Evolutionary conservation across 2,888 invertebrate genomes (phyloP), one percentile per base, ranked within the genome.

Genomic region (Cheilosia grossa): DNA sequence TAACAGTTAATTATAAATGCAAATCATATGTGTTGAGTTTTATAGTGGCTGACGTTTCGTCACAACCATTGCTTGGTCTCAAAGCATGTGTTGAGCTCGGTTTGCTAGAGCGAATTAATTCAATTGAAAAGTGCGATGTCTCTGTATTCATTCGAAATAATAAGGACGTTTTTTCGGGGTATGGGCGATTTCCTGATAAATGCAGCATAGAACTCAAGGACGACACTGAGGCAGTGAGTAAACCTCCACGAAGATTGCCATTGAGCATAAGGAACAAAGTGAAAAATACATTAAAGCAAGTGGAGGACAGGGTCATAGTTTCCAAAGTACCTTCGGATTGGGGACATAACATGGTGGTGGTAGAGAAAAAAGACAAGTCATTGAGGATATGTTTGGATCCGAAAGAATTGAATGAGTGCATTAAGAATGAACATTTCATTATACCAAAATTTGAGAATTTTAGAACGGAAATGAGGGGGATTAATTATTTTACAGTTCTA

Each of bases 291-390:
- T 64, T 87, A 66, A 24, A 82, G 13, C 27, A 79, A 33, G 87
- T 72, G 81, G 83, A 85, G 74, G 72, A 58, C 53, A 66, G 58
- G 61, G 82, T 74, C 27, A 88, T 87, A n/a, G 87, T 88, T 33
- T 59, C 63, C 1, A 81, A 74, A 13, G 37, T 47, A 13, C 75
- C 81, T 9, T 58, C 59, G 6, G 82, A 82, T 19, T 83, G 79
- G 79, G 40, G 66, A 3, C 83, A 83, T 17, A 61, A 70, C 37
- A 51, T 82, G 42, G 77, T 77, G 9, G 53, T n/a, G 21, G 58
- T 75, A 30, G 72, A 77, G 37, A 77, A 72, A 61, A 37, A 63
- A 15, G 30, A 66, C 30, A 66, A 61, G 5, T 67, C 74, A 2
- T 49, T 77, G 27, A 30, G 69, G 13, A 61, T 69, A 2, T 77